Evolutionary conservation across 2,797 vertebrate species (phyloP), one percentile per base, ranked within the genome.

Genomic region (Hozukius guyotensis): DNA sequence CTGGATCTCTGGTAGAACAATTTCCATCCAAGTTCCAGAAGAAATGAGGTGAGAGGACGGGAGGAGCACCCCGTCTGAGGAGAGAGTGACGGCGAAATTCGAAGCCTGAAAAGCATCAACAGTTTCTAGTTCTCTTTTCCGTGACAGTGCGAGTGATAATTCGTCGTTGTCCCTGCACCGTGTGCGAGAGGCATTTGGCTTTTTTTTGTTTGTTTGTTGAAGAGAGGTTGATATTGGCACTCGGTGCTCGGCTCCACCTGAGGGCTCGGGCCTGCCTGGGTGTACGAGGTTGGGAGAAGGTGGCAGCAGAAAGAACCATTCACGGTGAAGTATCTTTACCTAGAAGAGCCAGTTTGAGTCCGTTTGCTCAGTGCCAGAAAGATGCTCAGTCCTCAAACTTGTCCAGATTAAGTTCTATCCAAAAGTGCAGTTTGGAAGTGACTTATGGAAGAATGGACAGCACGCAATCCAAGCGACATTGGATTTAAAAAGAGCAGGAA

Each of bases 151-250:
- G 66, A 74, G 73, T 61, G 82, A 90, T 77, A 72, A 64, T 64
- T 75, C 16, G 56, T 85, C 82, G 65, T 82, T 25, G 84, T 90
- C 87, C 83, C 84, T 87, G 85, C 84, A 77, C 72, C 5, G 12
- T 8, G 75, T 75, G 86, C 36, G 4, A 85, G 91, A 93, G 91
- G 88, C 92, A 86, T 93, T 93, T 93, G 94, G 93, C 92, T 75
- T 90, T 76, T 87, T 75, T 90, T 74, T 87, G 72, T 59, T 55
- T 31, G 55, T 74, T 69, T 69, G 74, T 67, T 63, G 42, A 72
- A 72, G 65, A 87, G 88, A 89, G 82, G 87, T 86, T 83, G 81
- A 90, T 86, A 85, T 90, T 87, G 89, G 92, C 92, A 93, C 89
- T 87, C 90, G 83, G 52, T 72, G 79, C 85, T 89, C 13, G 3